A percentile compares a stretch with the other conserved stretches of the same genome.
phyloP scores from a whole-genome alignment of 2,797 vertebrate genomes.

The Arnoldichthys spilopterus region DNA sequence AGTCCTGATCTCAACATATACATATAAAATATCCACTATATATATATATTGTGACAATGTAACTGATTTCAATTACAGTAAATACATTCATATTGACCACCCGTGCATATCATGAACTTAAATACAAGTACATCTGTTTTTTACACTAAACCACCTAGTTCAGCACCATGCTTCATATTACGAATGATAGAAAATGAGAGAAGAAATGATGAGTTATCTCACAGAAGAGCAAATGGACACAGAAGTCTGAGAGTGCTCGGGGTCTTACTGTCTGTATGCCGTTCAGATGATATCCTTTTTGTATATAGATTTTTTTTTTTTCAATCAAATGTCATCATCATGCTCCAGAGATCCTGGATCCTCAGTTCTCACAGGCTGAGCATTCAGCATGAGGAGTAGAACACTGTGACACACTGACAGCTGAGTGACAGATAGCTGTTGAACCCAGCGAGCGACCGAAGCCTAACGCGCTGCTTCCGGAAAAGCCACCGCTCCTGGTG shows the following conservation, averaged over 20 bases:
- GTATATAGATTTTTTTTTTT: not conserved
- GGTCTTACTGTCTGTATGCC: not conserved
- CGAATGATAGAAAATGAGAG: not conserved
- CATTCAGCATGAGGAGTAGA: not conserved
- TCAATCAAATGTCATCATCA: conserved; percentile 11
- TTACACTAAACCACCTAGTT: not conserved
- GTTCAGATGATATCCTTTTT: not conserved
- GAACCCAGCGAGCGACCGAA: conserved; percentile 12
- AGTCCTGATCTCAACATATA: no score
- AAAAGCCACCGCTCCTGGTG: conserved; percentile 15
- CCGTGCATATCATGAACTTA: not conserved
- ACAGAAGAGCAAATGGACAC: not conserved
- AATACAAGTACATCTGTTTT: not conserved
- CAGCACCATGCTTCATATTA: not conserved
- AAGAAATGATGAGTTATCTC: not conserved
- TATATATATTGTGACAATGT: no score
- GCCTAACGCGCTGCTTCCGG: conserved; percentile 26
- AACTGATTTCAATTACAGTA: no score
- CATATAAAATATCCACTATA: no score
- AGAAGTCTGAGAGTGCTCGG: not conserved
- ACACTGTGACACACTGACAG: conserved; percentile 23
- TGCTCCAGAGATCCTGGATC: not conserved
- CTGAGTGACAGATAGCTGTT: conserved; percentile 9
- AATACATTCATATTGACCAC: no score
- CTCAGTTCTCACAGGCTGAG: not conserved